phyloP scores from a whole-genome alignment of 2,888 invertebrate species.

The Frankliniella intonsa region DNA sequence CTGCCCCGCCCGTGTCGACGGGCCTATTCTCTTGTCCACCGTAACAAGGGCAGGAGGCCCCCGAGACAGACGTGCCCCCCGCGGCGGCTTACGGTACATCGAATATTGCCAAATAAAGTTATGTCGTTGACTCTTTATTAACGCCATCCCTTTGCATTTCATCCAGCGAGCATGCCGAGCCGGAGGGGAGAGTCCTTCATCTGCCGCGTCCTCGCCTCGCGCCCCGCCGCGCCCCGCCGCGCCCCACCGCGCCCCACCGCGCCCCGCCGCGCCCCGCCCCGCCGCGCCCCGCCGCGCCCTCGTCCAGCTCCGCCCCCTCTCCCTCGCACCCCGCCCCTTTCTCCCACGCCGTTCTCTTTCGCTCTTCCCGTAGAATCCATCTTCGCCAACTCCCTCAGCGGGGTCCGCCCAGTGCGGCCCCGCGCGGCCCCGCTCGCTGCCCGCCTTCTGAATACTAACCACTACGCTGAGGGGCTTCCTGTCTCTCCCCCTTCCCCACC shows the following conservation, averaged over 20 bases:
- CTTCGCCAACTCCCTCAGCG: neutral
- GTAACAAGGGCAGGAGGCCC: too few species aligned
- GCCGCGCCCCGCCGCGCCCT: neutral
- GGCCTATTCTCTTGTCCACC: too few species aligned
- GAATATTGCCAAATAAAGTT: too few species aligned
- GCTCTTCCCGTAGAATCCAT: neutral
- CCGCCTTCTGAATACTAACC: slow-evolving; percentile 11
- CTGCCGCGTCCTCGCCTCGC: neutral
- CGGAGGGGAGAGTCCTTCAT: neutral
- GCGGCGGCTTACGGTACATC: too few species aligned
- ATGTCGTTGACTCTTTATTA: too few species aligned
- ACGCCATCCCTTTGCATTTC: neutral
- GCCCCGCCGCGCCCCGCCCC: too few species aligned
- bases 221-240: too few species aligned
- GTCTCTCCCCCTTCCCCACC: neutral
- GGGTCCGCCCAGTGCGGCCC: neutral
- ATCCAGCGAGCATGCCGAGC: too few species aligned
- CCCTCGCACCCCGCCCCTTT: neutral
- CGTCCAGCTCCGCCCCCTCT: neutral
- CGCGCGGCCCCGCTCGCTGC: neutral
- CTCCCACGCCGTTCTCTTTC: neutral
- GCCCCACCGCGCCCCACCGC: too few species aligned
- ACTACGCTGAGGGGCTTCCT: neutral
- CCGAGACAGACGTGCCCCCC: too few species aligned
- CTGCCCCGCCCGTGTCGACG: too few species aligned